Conservation (phyloP, 2,888 invertebrate genomes). For the Holacanthella duospinosa region DNA sequence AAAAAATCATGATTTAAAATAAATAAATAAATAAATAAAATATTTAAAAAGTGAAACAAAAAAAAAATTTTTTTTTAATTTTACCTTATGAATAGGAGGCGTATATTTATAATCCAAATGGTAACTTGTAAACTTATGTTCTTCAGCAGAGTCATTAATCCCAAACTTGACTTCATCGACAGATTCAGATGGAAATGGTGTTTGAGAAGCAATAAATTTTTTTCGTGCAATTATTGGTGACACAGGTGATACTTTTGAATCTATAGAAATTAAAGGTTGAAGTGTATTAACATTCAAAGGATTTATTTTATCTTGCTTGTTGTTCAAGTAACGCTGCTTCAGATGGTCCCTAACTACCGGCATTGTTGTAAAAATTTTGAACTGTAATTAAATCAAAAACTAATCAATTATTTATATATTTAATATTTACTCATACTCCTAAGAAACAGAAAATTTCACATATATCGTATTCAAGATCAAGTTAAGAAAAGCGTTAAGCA, state of each 20-base stretch:
- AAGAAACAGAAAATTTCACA: background rate
- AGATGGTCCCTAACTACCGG: background rate
- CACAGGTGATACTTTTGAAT: background rate
- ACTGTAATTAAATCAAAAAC: background rate
- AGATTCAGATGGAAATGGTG: background rate
- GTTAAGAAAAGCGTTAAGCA: too few species aligned
- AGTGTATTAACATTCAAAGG: background rate
- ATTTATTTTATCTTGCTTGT: background rate
- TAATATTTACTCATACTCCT: background rate
- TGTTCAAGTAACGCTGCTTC: background rate
- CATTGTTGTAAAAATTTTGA: background rate
- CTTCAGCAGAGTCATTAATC: background rate
- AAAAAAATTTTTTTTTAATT: background rate
- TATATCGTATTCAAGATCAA: too few species aligned
- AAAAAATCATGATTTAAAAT: too few species aligned
- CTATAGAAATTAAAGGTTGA: background rate
- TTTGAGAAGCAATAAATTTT: background rate
- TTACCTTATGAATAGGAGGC: slow-evolving; percentile 34
- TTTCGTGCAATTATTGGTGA: slow-evolving; percentile 1
- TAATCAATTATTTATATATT: too few species aligned
- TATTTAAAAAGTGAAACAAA: too few species aligned
- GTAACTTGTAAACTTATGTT: slow-evolving; percentile 20
- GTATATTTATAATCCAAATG: slow-evolving; percentile 37
- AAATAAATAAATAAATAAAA: too few species aligned
- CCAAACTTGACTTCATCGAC: background rate